phyloP scores from a whole-genome alignment of 2,888 invertebrate genomes.

The Anaspis maculata region DNA sequence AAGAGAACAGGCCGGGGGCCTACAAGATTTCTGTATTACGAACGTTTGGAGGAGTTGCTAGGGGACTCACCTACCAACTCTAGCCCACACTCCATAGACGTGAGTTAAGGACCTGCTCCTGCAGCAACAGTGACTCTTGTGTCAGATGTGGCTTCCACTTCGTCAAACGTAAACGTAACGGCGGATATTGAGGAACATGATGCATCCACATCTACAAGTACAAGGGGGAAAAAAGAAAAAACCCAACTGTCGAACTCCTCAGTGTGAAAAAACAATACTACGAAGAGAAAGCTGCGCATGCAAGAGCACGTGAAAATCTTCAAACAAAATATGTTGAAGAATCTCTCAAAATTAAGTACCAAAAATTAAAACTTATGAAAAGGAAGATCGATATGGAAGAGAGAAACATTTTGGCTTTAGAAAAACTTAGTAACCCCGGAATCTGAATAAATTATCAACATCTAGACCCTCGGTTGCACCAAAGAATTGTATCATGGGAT shows the following conservation, averaged over 20 bases:
- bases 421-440: background rate
- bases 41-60: conserved; percentile 7
- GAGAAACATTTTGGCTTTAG: background rate
- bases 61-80: conserved; percentile 8
- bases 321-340: background rate
- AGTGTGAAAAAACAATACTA: background rate
- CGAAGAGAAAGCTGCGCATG: background rate
- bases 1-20: conserved; percentile 9
- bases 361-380: background rate
- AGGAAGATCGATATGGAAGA: background rate
- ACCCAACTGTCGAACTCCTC: background rate
- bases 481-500: no score
- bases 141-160: background rate
- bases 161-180: no score
- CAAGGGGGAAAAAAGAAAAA: background rate
- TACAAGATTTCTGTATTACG: conserved; percentile 8
- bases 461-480: background rate
- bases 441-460: background rate
- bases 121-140: background rate
- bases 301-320: background rate
- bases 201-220: background rate
- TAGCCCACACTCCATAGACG: conserved; percentile 13
- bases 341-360: background rate
- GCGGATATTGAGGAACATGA: background rate
- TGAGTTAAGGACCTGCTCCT: background rate